Percentiles rank a stretch among this genome's conserved stretches.
These are phyloP conservation scores for Mechanitis mazaeus DNA, from an alignment of 2,888 invertebrate species.

Conservation along the genomic window DNA sequence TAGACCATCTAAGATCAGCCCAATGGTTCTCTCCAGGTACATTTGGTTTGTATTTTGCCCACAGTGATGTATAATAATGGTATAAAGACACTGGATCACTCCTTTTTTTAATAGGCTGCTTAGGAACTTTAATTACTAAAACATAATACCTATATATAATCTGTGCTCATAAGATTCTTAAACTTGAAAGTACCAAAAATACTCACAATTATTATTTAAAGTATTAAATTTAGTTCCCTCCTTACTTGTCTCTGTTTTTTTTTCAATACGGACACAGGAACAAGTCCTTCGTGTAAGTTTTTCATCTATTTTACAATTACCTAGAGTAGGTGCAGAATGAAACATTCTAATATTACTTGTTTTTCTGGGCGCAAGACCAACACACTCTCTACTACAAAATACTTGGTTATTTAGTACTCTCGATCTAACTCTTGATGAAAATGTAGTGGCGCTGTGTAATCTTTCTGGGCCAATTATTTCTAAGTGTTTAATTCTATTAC, in stretches of 20 bases:
- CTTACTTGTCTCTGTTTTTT: slow-evolving; percentile 43
- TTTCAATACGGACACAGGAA: slow-evolving; percentile 56
- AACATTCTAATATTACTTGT: slow-evolving; percentile 37
- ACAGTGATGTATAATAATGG: slow-evolving; percentile 84
- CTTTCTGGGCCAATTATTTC: slow-evolving; percentile 51
- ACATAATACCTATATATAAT: slow-evolving; percentile 18
- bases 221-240: slow-evolving; percentile 35
- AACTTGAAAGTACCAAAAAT: slow-evolving; percentile 8
- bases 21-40: slow-evolving; percentile 85
- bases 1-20: slow-evolving; percentile 81
- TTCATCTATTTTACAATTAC: slow-evolving; percentile 37
- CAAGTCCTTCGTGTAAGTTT: slow-evolving; percentile 52
- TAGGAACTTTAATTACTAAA: slow-evolving; percentile 79
- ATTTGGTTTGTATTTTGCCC: slow-evolving; percentile 82
- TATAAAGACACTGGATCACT: slow-evolving; percentile 86
- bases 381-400: slow-evolving; percentile 50
- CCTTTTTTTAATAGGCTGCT: slow-evolving; percentile 63
- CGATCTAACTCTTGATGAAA: slow-evolving; percentile 61
- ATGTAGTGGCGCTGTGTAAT: slow-evolving; percentile 67
- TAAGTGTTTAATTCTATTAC: slow-evolving; percentile 12
- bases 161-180: too few relatives aligned
- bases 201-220: slow-evolving; percentile 58
- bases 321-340: slow-evolving; percentile 57
- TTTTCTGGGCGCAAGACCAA: slow-evolving; percentile 34
- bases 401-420: slow-evolving; percentile 40